Base-by-base conservation (phyloP, 2,113 vertebrate genomes). In the Takifugu flavidus region DNA sequence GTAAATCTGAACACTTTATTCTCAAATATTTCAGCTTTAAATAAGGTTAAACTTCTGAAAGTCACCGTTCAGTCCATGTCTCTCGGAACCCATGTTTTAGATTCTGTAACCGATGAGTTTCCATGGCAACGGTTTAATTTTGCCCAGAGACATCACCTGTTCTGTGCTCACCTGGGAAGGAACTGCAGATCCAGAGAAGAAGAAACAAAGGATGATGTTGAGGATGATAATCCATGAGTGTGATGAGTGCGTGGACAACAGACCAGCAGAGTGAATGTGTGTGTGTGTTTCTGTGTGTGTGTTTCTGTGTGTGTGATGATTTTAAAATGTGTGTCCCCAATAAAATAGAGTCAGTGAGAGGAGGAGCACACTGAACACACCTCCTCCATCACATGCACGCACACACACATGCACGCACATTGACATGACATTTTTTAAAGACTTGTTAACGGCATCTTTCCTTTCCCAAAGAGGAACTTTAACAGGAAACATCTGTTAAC, bases 151-250 rank as follows among this genome's bases (percentile, higher is more conserved):
- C 62, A 76, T 49, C 26, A 45, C 55, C 3, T 31, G 25, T 8
- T 29, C 27, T 61, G 44, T 12, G 0, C 84, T 84, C 66, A 88
- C 87, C 82, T 87, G 85, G 80, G 66, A 83, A 63, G 28, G 85
- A 42, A 67, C 72, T 76, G 72, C 76, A 87, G 77, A 62, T 82
- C 78, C 59, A 82, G 67, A 84, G 68, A 77, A 82, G 57, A 43
- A 86, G 66, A 5, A 72, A 62, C n/a, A 76, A 59, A 50, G 62
- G 47, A 2, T 25, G 59, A 14, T 42, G 14, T 5, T 26, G 44
- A 31, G 7, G 29, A 6, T 39, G 15, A 45, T 74, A 74, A 62
- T 86, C 85, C 87, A 88, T 88, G 62, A 68, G 25, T 44, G 61
- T 43, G 68, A 25, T 13, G 68, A 45, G 25, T 45, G 43, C 3